A percentile compares a stretch with the other conserved stretches of the same genome.
These are phyloP conservation scores for Napeogenes sylphis DNA, from an alignment of 2,888 invertebrate species.

Conservation along the genomic window DNA sequence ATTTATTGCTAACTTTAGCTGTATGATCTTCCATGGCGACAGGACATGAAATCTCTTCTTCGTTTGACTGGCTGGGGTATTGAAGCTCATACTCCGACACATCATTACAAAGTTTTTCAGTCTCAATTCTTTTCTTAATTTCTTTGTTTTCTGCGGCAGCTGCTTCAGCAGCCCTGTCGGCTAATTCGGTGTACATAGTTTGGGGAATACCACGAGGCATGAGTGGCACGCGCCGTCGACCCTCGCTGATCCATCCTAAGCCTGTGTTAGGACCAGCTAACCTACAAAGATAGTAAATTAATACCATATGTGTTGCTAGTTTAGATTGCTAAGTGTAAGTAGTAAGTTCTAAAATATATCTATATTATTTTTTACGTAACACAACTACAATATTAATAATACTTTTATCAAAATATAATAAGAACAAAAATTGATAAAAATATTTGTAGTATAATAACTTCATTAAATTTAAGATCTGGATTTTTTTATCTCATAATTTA, in stretches of 20 bases:
- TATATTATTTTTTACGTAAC: no score
- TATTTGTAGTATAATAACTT: no score
- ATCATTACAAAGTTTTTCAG: slow-evolving; percentile 45
- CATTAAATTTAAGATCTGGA: no score
- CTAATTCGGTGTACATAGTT: slow-evolving; percentile 89
- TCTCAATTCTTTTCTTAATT: slow-evolving; percentile 57
- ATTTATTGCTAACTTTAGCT: slow-evolving; percentile 45
- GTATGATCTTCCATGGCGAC: slow-evolving; percentile 72
- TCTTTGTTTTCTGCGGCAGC: slow-evolving; percentile 63
- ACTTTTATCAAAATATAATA: no score
- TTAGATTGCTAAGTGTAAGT: no score
- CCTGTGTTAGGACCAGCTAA: slow-evolving; percentile 82
- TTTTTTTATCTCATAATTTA: no score
- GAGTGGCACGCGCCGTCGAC: slow-evolving; percentile 88
- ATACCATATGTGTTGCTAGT: no score
- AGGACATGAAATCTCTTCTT: slow-evolving; percentile 52
- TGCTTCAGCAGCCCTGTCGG: slow-evolving; percentile 84
- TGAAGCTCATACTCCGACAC: neutral
- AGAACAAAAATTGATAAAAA: no score
- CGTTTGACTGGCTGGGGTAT: slow-evolving; percentile 37
- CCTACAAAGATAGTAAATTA: slow-evolving; percentile 44
- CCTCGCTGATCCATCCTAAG: slow-evolving; percentile 92
- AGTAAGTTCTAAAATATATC: no score
- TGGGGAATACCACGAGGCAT: slow-evolving; percentile 90
- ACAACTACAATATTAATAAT: no score